These are phyloP conservation scores for Andrena bucephala DNA, from an alignment of 2,888 invertebrate species.

Conservation along the genomic window DNA sequence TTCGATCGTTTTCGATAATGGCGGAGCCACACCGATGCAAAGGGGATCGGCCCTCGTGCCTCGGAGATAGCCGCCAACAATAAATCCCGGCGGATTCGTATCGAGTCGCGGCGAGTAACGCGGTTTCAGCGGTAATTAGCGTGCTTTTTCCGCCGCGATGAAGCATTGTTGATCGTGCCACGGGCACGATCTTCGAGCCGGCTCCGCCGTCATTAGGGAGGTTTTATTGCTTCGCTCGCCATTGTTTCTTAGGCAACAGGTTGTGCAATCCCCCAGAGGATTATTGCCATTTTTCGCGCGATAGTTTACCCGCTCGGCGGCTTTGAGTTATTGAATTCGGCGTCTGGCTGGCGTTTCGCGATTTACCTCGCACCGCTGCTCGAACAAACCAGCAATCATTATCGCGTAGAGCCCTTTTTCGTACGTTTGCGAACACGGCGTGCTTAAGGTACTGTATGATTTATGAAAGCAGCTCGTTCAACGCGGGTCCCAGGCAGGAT, in stretches of 20 bases:
- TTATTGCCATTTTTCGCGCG: slow-evolving; percentile 45
- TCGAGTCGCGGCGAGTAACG: slow-evolving; percentile 18
- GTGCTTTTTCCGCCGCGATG: slow-evolving; percentile 47
- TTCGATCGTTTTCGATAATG: slow-evolving; percentile 67
- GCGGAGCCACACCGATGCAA: slow-evolving; percentile 29
- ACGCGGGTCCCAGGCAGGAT: slow-evolving; percentile 13
- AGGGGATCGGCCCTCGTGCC: slow-evolving; percentile 47
- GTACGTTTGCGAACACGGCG: neutral
- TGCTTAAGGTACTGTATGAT: slow-evolving; percentile 25
- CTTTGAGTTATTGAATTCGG: slow-evolving; percentile 60
- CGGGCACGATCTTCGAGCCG: slow-evolving; percentile 32
- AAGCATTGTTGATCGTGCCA: slow-evolving; percentile 45
- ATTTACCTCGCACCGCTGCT: slow-evolving; percentile 10
- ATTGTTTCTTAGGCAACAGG: slow-evolving; percentile 58
- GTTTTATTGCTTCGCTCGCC: slow-evolving; percentile 48
- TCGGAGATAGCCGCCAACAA: slow-evolving; percentile 45
- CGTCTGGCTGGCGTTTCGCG: slow-evolving; percentile 17
- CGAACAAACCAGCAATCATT: slow-evolving; percentile 23
- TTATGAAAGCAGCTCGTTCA: slow-evolving; percentile 23
- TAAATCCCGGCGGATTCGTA: slow-evolving; percentile 56
- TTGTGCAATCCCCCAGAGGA: slow-evolving; percentile 56
- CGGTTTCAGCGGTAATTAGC: slow-evolving; percentile 67
- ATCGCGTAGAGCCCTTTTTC: slow-evolving; percentile 5
- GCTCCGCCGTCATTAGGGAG: slow-evolving; percentile 42
- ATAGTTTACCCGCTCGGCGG: slow-evolving; percentile 53